Conservation (phyloP, 1,140 invertebrate genomes). For the Arctopsyche grandis region DNA sequence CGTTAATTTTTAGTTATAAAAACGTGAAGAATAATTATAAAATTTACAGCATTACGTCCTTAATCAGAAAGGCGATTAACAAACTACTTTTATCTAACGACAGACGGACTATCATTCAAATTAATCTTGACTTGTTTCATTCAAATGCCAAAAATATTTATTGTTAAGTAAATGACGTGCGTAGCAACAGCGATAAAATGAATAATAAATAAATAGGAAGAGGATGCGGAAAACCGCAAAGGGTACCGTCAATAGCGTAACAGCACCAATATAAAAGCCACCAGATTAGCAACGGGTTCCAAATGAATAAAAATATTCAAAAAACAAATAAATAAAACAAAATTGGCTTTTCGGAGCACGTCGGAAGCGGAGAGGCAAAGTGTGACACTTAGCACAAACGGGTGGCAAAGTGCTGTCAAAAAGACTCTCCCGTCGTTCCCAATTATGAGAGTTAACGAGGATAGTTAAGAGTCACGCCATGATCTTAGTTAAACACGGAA, state of each 20-base stretch:
- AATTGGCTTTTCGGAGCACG: neutral
- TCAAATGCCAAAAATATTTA: too few species aligned
- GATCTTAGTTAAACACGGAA: constrained; percentile 32
- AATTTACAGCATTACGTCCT: too few species aligned
- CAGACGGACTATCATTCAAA: too few species aligned
- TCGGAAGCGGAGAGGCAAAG: neutral
- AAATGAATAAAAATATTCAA: neutral
- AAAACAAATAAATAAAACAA: neutral
- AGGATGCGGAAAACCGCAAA: constrained; percentile 22
- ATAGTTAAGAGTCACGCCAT: constrained; percentile 43
- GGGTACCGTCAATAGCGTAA: neutral
- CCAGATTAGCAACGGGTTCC: neutral
- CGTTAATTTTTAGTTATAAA: too few species aligned
- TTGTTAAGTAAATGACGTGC: too few species aligned
- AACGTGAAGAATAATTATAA: too few species aligned
- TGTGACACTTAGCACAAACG: constrained; percentile 7
- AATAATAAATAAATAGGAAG: neutral
- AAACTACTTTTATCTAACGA: too few species aligned
- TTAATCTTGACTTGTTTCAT: too few species aligned
- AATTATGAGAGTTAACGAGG: constrained; percentile 46
- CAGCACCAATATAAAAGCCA: neutral
- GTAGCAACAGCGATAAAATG: neutral
- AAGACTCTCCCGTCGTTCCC: constrained; percentile 21
- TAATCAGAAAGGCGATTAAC: too few species aligned
- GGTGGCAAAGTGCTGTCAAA: constrained; percentile 17